A percentile compares a stretch with the other conserved stretches of the same genome.
Conservation (phyloP, 92 coral and sea anemone species). For the Isaurus tuberculatus region DNA sequence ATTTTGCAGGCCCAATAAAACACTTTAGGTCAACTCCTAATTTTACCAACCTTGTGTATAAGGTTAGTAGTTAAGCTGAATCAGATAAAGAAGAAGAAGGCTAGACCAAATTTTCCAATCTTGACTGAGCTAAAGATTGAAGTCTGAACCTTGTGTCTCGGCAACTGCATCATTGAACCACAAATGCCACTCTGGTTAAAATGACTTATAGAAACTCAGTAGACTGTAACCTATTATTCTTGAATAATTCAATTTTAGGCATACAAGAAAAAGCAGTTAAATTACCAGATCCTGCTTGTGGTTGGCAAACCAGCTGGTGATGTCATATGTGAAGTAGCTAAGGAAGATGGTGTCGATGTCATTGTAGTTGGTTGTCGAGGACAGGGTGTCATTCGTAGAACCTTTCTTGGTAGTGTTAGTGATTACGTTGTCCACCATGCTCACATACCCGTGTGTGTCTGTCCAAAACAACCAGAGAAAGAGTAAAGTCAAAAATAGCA, state of each 20-base stretch:
- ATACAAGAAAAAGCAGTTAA: slow-evolving; percentile 43
- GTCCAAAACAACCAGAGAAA: slow-evolving; percentile 40
- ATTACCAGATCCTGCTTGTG: slow-evolving; percentile 70
- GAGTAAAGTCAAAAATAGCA: no score
- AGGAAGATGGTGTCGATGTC: slow-evolving; percentile 50
- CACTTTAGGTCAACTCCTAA: no score
- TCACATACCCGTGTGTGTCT: slow-evolving; percentile 60
- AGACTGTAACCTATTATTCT: neutral
- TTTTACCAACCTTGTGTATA: no score
- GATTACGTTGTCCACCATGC: slow-evolving; percentile 71
- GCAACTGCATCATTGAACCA: no score
- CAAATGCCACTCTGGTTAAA: no score
- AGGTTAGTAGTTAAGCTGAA: no score
- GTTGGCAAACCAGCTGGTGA: slow-evolving; percentile 86
- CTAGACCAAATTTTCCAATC: no score
- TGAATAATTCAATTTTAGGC: neutral
- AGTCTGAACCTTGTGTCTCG: no score
- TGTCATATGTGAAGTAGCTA: slow-evolving; percentile 72
- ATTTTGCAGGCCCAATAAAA: no score
- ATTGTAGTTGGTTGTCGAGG: slow-evolving; percentile 63
- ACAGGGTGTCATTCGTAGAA: slow-evolving; percentile 53
- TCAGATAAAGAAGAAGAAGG: no score
- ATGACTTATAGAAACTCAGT: no score
- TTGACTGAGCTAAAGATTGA: no score
- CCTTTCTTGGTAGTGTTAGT: slow-evolving; percentile 69